These are phyloP conservation scores for Leptinotarsa rubiginosa DNA, from an alignment of 2,888 invertebrate genomes.

Conservation along the genomic window DNA sequence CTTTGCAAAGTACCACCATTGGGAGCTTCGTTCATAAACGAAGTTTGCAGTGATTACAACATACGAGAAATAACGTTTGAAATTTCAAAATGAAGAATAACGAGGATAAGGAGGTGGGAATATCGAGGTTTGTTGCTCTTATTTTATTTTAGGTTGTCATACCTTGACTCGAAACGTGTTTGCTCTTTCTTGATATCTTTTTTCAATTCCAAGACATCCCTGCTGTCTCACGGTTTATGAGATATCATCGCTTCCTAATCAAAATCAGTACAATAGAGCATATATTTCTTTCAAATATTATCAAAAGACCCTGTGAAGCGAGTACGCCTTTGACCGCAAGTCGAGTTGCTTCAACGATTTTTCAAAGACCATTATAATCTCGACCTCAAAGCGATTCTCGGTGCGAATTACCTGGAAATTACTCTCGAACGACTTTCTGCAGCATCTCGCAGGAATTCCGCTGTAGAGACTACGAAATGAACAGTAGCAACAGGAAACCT, in stretches of 20 bases:
- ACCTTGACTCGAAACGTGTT: too few relatives aligned
- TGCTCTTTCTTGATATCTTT: too few relatives aligned
- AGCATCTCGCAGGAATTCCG: constrained; percentile 28
- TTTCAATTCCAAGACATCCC: too few relatives aligned
- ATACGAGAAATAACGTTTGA: too few relatives aligned
- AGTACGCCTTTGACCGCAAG: constrained; percentile 35
- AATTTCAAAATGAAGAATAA: too few relatives aligned
- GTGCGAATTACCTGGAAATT: constrained; percentile 64
- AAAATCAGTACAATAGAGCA: neutral
- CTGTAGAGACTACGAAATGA: constrained; percentile 9
- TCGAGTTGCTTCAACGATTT: constrained; percentile 33
- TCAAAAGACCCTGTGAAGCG: constrained; percentile 3
- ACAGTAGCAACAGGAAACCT: constrained; percentile 56
- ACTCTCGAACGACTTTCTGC: constrained; percentile 57
- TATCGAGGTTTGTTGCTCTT: too few relatives aligned
- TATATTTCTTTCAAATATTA: neutral
- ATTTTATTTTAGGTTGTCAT: too few relatives aligned
- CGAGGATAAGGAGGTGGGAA: too few relatives aligned
- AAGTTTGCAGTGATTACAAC: too few relatives aligned
- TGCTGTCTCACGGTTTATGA: too few relatives aligned
- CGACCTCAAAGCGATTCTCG: constrained; percentile 48
- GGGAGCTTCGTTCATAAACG: too few relatives aligned
- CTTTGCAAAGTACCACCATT: too few relatives aligned
- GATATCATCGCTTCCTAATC: neutral
- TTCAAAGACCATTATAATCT: constrained; percentile 36